Conservation (phyloP, 1,140 invertebrate genomes). For the Trachelipus rathkii region DNA sequence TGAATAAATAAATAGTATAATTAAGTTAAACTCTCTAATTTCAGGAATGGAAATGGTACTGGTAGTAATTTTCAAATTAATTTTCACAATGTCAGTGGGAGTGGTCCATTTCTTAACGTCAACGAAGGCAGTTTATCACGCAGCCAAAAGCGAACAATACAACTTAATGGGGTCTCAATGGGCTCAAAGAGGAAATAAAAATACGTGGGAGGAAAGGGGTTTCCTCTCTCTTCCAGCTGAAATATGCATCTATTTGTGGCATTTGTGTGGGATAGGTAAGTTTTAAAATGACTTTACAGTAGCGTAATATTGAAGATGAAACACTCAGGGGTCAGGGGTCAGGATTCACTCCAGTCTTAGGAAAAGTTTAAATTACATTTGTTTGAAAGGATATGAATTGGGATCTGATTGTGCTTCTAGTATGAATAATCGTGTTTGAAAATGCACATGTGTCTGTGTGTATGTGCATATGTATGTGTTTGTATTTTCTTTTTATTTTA, state of each 20-base stretch:
- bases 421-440: too few species aligned
- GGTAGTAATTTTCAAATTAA: conserved; percentile 37
- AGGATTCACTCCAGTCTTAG: too few species aligned
- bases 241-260: background rate
- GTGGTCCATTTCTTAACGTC: conserved; percentile 40
- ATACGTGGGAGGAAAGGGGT: background rate
- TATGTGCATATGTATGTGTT: too few species aligned
- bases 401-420: too few species aligned
- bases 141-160: conserved; percentile 26
- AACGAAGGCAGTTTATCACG: conserved; percentile 41
- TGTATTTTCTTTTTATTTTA: too few species aligned
- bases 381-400: too few species aligned
- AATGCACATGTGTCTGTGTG: too few species aligned
- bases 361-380: too few species aligned
- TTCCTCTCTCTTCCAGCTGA: conserved; percentile 2
- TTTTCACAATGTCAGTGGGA: conserved; percentile 41
- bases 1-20: background rate
- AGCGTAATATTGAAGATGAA: too few species aligned
- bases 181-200: background rate
- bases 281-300: too few species aligned
- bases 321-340: too few species aligned
- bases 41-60: conserved; percentile 23
- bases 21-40: background rate
- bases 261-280: conserved; percentile 14
- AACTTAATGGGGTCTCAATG: background rate